A percentile compares a stretch with the other conserved stretches of the same genome.
Evolutionary conservation across 2,113 vertebrate species (phyloP).

Genomic region (Gadus macrocephalus): DNA sequence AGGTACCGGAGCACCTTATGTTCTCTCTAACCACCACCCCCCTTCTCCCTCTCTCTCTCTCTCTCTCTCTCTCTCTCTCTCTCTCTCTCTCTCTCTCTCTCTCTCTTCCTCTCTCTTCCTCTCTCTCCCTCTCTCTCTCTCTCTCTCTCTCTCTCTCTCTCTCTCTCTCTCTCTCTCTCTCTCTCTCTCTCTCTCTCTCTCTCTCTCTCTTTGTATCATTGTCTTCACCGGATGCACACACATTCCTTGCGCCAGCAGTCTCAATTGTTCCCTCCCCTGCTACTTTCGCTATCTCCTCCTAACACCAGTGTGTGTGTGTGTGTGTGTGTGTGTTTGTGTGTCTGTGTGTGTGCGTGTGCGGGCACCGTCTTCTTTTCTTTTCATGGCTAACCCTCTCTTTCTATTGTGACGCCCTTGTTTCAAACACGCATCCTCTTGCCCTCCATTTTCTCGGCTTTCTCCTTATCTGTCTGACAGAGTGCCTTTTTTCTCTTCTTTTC

Average conservation of each 20-base stretch:
- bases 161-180: neutral
- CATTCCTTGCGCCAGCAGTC: slow-evolving; percentile 34
- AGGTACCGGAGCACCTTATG: slow-evolving; percentile 65
- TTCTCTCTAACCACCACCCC: neutral
- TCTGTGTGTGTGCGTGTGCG: too few species aligned
- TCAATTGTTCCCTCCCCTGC: slow-evolving; percentile 37
- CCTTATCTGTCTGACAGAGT: slow-evolving; percentile 37
- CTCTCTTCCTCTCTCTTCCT: neutral
- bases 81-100: neutral
- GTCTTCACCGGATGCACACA: slow-evolving; percentile 25
- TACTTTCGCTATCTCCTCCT: slow-evolving; percentile 41
- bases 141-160: neutral
- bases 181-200: neutral
- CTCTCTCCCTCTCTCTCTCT: neutral
- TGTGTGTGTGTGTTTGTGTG: slow-evolving; percentile 17
- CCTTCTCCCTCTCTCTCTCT: neutral
- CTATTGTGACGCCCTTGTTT: slow-evolving; percentile 9
- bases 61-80: neutral
- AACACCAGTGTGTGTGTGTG: slow-evolving; percentile 34
- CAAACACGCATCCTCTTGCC: neutral
- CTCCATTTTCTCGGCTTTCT: slow-evolving; percentile 5
- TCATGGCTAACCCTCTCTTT: neutral
- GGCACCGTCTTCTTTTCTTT: too few species aligned
- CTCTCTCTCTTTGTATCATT: slow-evolving; percentile 1
- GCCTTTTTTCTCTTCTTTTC: slow-evolving; percentile 25